Conservation (phyloP, 2,888 invertebrate species). For the Omphaloscelis lunosa region DNA sequence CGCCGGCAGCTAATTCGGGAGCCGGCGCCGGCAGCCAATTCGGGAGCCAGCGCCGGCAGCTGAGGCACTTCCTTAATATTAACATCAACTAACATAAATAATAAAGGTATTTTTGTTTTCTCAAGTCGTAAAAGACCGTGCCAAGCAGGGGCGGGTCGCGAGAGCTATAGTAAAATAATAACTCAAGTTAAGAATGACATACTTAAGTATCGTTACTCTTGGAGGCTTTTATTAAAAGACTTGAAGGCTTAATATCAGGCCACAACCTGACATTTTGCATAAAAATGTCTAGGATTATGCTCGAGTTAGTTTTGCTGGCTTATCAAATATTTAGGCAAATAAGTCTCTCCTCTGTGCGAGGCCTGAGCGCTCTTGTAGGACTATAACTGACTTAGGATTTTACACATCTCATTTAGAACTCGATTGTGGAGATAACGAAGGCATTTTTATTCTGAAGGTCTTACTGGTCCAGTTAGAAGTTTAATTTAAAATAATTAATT, state of each 20-base stretch:
- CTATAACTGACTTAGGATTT: slow-evolving; percentile 21
- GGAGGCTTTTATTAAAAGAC: slow-evolving; percentile 13
- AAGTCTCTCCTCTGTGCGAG: not conserved
- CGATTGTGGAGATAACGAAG: slow-evolving; percentile 11
- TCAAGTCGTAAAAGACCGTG: too few relatives aligned
- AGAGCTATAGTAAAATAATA: not conserved
- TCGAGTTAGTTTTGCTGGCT: not conserved
- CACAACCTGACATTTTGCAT: slow-evolving; percentile 28
- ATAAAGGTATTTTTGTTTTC: not conserved
- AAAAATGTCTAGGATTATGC: slow-evolving; percentile 27
- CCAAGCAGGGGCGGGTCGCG: not conserved
- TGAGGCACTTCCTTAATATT: too few relatives aligned
- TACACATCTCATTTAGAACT: slow-evolving; percentile 18
- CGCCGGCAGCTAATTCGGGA: too few relatives aligned
- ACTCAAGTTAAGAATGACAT: not conserved
- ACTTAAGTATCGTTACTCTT: not conserved
- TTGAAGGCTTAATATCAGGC: slow-evolving; percentile 9
- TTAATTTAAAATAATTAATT: slow-evolving; percentile 5
- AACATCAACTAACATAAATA: not conserved
- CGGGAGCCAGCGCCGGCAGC: too few relatives aligned
- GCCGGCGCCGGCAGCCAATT: too few relatives aligned
- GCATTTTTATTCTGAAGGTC: slow-evolving; percentile 35
- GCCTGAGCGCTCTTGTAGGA: not conserved
- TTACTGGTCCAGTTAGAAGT: not conserved
- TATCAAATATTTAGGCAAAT: slow-evolving; percentile 2